Conservation (phyloP, 2,797 vertebrate genomes). For the Remorina albescens region DNA sequence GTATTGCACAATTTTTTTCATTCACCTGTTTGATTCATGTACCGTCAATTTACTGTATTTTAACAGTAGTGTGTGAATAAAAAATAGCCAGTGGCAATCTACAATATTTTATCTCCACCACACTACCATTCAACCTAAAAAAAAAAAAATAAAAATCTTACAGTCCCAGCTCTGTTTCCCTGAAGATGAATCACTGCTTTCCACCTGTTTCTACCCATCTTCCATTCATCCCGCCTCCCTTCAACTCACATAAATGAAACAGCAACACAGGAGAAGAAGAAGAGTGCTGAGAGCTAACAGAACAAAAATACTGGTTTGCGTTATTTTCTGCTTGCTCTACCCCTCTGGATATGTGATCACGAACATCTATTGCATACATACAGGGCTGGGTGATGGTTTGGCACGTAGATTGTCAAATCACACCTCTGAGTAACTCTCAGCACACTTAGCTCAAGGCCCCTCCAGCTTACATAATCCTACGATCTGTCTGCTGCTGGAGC, state of each 20-base stretch:
- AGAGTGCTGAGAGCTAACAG: conserved; percentile 58
- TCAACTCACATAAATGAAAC: conserved; percentile 67
- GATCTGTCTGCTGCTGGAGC: conserved; percentile 77
- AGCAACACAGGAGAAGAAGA: conserved; percentile 57
- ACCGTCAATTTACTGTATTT: conserved; percentile 3
- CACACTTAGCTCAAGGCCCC: conserved; percentile 78
- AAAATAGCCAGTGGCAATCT: conserved; percentile 41
- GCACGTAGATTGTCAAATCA: conserved; percentile 79
- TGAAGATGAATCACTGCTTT: conserved; percentile 76
- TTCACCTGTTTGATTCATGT: conserved; percentile 1
- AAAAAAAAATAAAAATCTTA: conserved; percentile 24
- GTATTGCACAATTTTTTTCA: background rate
- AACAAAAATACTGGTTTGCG: conserved; percentile 69
- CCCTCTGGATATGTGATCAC: conserved; percentile 74
- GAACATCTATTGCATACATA: conserved; percentile 69
- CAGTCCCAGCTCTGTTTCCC: conserved; percentile 57
- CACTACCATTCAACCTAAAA: conserved; percentile 7
- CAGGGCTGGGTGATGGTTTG: conserved; percentile 70
- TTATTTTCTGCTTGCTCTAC: conserved; percentile 60
- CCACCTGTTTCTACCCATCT: conserved; percentile 63
- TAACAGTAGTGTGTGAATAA: conserved; percentile 6
- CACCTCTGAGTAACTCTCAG: conserved; percentile 78
- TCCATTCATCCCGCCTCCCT: conserved; percentile 47
- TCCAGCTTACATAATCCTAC: conserved; percentile 81
- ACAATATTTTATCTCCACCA: conserved; percentile 28